Evolutionary conservation across 1,140 invertebrate species (phyloP).

Genomic region (Drosophila malerkotliana): DNA sequence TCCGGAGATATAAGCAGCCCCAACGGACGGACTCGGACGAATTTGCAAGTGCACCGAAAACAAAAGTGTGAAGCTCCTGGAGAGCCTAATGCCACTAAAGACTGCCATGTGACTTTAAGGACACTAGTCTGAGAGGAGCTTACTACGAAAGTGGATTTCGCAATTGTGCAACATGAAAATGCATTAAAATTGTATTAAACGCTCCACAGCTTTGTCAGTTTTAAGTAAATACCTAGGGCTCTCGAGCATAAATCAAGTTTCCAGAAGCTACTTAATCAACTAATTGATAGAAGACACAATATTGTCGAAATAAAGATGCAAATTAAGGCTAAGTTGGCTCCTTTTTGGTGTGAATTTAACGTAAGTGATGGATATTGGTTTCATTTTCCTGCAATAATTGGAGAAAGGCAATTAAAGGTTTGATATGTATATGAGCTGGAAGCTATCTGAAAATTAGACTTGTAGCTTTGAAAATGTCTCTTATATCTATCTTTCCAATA

Average conservation of each 20-base stretch:
- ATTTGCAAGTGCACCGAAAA: constrained; percentile 56
- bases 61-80: constrained; percentile 24
- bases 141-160: neutral
- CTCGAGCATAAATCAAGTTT: neutral
- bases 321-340: too few species aligned
- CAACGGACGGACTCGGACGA: constrained; percentile 32
- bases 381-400: too few species aligned
- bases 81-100: constrained; percentile 18
- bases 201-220: neutral
- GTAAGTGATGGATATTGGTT: too few species aligned
- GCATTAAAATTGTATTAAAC: neutral
- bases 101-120: neutral
- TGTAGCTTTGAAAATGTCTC: too few species aligned
- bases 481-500: too few species aligned
- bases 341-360: too few species aligned
- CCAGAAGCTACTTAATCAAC: neutral
- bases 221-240: neutral
- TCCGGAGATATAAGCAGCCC: constrained; percentile 53
- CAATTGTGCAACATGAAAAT: neutral
- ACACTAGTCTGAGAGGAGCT: neutral
- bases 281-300: neutral
- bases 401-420: too few species aligned
- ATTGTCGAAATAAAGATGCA: neutral
- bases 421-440: too few species aligned
- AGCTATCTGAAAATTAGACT: too few species aligned